Conservation (phyloP, 2,113 vertebrate species). For the Tragelaphus scriptus region DNA sequence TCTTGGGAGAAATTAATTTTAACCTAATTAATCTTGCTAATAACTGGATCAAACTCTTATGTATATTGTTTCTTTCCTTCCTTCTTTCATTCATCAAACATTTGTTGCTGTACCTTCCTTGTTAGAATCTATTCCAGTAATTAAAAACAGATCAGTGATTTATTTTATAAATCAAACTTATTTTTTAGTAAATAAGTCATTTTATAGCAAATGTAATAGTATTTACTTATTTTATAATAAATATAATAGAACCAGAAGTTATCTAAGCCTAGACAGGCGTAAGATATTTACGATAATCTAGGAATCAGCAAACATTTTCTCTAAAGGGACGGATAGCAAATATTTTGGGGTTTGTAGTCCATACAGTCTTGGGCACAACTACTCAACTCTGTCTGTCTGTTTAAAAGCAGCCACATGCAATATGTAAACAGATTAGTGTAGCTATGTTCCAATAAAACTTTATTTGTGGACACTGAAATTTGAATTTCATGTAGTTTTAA, state of each 20-base stretch:
- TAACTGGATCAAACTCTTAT: neutral
- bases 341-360: neutral
- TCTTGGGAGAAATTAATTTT: neutral
- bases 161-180: neutral
- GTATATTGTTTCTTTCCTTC: neutral
- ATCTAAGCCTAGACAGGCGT: neutral
- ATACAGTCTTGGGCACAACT: neutral
- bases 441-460: neutral
- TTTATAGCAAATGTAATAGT: conserved; percentile 17
- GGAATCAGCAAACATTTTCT: neutral
- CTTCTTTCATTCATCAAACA: neutral
- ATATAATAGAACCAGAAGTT: neutral
- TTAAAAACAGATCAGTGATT: neutral
- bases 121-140: neutral
- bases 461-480: neutral
- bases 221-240: conserved; percentile 17
- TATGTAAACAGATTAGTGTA: neutral
- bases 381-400: neutral
- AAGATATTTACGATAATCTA: neutral
- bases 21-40: neutral
- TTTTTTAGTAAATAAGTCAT: neutral
- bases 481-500: neutral
- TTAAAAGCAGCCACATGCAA: neutral
- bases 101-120: neutral
- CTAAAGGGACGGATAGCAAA: neutral